Base-by-base conservation (phyloP, 2,888 invertebrate genomes). In the Macrophya alboannulata region DNA sequence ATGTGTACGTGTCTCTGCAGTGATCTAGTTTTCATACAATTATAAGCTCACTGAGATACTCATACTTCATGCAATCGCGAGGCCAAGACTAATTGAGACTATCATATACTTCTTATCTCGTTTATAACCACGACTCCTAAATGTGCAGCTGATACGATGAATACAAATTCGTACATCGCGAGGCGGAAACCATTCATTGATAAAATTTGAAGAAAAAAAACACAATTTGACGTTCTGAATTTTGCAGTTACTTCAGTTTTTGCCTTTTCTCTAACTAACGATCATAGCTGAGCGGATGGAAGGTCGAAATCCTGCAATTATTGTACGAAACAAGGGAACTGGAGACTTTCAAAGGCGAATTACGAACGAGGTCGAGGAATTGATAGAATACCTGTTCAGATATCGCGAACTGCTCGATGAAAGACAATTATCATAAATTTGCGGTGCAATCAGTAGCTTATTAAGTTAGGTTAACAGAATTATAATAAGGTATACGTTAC, bases 351-450 rank as follows among this genome's bases (percentile, higher is more conserved):
- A 15, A 51, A 55, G 17, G 17, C 48, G 55, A 45, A 48, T 55
- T 55, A 51, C 51, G 17, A 77, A 77, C 77, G 77, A 77, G 77
- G 77, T 77, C 77, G 77, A 37, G 55, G 77, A 10, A 55, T 51
- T 55, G 55, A 77, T 48, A 17, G 77, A 77, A 77, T 77, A 77
- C 51, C 51, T 55, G 43, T 43, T 9, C 62, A 25, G n/a, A 68
- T 31, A 5, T 10, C 10, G 25, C 43, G n/a, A n/a, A n/a, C n/a
- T n/a, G 37, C 76, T 40, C 62, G 72, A 59, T 5, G 25, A 84
- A 68, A 83, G 89, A 90, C 90, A 90, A 91, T 92, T 91, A 92
- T 90, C 92, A 91, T 92, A 92, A 91, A 91, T 92, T 91, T 91
- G 89, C 89, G 85, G 88, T n/a, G n/a, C 88, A 90, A 90, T 91